Evolutionary conservation across 2,888 invertebrate species (phyloP).

Genomic region (Eubasilissa splendida): DNA sequence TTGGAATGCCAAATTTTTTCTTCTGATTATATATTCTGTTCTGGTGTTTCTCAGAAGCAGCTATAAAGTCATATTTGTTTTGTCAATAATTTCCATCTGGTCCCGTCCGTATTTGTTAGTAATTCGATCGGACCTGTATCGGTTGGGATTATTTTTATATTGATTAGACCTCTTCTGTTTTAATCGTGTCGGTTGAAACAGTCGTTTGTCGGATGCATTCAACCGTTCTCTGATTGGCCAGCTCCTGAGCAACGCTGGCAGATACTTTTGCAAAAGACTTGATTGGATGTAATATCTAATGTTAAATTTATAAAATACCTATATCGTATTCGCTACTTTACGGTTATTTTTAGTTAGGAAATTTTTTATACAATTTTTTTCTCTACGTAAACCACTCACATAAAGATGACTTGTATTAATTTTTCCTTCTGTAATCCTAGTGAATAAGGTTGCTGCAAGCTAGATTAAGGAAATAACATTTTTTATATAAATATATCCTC

Average conservation of each 20-base stretch:
- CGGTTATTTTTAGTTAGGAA: conserved; percentile 37
- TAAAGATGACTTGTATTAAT: conserved; percentile 10
- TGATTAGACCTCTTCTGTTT: no score
- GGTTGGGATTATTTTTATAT: no score
- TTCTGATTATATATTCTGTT: no score
- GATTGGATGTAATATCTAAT: not conserved
- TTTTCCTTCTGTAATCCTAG: conserved; percentile 23
- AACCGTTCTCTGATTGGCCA: not conserved
- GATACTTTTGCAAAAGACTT: conserved; percentile 18
- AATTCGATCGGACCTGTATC: no score
- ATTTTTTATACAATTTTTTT: conserved; percentile 39
- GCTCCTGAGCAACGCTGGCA: not conserved
- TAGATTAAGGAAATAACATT: conserved; percentile 33
- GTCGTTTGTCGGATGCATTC: no score
- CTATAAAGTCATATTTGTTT: no score
- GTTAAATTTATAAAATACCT: conserved; percentile 21
- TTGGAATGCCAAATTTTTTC: no score
- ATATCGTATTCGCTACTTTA: conserved; percentile 24
- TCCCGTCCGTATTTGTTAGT: no score
- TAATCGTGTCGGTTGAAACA: no score
- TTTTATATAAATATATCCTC: conserved; percentile 36
- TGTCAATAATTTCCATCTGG: no score
- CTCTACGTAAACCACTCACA: conserved; percentile 1
- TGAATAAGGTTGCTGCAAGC: conserved; percentile 16
- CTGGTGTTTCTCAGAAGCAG: no score